phyloP scores from a whole-genome alignment of 2,113 vertebrate genomes.

The Indri indri region DNA sequence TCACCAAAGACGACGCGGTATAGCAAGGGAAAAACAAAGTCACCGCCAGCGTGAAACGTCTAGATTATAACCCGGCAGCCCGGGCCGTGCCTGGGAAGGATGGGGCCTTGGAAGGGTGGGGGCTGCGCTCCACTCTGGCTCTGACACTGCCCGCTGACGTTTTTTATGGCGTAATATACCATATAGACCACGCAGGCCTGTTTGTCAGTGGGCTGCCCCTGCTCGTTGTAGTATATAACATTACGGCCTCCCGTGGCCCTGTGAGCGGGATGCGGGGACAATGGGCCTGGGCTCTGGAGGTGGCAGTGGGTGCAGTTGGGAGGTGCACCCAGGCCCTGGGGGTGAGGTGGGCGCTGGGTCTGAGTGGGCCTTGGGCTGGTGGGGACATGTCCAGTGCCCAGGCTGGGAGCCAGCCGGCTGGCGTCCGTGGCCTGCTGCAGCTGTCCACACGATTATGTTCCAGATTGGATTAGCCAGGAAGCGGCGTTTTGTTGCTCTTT shows the following conservation, averaged over 20 bases:
- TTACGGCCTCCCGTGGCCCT: neutral
- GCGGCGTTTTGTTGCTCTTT: neutral
- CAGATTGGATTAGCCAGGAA: conserved; percentile 43
- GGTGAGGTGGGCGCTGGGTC: neutral
- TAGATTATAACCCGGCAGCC: neutral
- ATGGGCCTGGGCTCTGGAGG: neutral
- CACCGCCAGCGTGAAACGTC: neutral
- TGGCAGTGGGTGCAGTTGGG: neutral
- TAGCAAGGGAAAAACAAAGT: neutral
- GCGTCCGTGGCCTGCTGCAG: conserved; percentile 2
- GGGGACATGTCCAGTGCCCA: neutral
- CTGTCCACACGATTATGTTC: conserved; percentile 60
- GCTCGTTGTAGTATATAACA: neutral
- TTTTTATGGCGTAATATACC: conserved; percentile 74
- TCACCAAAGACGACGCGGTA: neutral
- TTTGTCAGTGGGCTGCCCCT: conserved; percentile 61
- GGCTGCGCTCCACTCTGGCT: neutral
- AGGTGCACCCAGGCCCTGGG: rapidly evolving
- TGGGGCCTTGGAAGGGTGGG: neutral
- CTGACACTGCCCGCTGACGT: conserved; percentile 44
- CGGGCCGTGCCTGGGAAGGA: neutral
- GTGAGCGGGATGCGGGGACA: neutral
- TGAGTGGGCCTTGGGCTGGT: neutral
- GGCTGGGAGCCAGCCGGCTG: neutral
- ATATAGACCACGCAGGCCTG: neutral